These are phyloP conservation scores for Amphilophus citrinellus DNA, from an alignment of 2,113 vertebrate species.

Conservation along the genomic window DNA sequence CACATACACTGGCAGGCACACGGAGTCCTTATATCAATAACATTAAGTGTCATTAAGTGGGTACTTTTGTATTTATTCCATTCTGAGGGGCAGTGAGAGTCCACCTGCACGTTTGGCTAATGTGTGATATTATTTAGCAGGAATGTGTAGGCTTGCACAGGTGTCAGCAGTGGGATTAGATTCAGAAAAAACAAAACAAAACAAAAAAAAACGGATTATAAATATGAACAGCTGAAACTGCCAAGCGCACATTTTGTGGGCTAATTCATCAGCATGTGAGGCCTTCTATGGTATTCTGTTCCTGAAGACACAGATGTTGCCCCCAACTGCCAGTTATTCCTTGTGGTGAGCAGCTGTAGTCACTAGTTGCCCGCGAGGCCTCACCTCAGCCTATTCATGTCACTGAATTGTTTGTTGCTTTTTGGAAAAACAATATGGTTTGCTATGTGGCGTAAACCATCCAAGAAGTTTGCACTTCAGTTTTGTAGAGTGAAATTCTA, in stretches of 20 bases:
- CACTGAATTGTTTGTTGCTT: background rate
- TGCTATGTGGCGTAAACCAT: background rate
- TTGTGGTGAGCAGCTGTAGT: slow-evolving; percentile 1
- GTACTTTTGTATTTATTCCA: background rate
- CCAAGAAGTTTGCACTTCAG: background rate
- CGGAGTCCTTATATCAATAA: slow-evolving; percentile 22
- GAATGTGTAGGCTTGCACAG: slow-evolving; percentile 18
- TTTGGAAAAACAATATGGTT: background rate
- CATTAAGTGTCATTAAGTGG: background rate
- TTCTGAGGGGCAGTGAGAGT: background rate
- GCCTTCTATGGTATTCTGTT: slow-evolving; percentile 7
- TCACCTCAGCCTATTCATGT: background rate
- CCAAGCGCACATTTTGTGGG: background rate
- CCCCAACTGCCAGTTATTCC: slow-evolving; percentile 30
- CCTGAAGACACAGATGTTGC: background rate
- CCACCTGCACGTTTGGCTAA: slow-evolving; percentile 14
- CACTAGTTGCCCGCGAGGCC: background rate
- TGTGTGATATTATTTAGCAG: slow-evolving; percentile 17
- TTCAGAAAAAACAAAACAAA: background rate
- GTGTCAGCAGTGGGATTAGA: background rate
- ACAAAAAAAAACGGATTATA: background rate
- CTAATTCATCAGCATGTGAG: background rate
- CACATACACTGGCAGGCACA: slow-evolving; percentile 31
- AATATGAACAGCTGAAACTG: slow-evolving; percentile 21
- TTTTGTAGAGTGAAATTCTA: background rate